Evolutionary conservation across 1,140 invertebrate genomes (phyloP).

Genomic region (Ips nitidus): DNA sequence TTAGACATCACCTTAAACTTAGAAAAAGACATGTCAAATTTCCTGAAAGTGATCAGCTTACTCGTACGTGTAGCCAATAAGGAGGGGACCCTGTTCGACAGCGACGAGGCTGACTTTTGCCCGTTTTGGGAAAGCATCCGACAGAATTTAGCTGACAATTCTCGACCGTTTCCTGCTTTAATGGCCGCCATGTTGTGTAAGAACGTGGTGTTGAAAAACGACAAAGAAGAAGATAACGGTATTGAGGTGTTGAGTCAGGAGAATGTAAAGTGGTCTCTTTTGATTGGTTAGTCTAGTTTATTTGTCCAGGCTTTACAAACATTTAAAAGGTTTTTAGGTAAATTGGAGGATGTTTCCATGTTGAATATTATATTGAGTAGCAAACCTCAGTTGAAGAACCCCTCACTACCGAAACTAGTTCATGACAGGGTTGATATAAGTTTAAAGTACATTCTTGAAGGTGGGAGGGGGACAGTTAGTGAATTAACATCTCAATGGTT

Average conservation of each 20-base stretch:
- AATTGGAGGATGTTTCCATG: constrained; percentile 85
- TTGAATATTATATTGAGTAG: constrained; percentile 70
- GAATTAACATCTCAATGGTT: constrained; percentile 83
- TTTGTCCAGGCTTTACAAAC: background rate
- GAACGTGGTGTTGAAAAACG: constrained; percentile 62
- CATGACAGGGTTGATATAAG: constrained; percentile 68
- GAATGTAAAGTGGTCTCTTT: constrained; percentile 79
- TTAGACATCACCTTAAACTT: constrained; percentile 55
- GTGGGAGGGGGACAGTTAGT: constrained; percentile 81
- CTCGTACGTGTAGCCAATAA: constrained; percentile 53
- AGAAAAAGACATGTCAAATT: constrained; percentile 56
- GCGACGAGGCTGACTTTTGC: constrained; percentile 67
- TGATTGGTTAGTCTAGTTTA: constrained; percentile 60
- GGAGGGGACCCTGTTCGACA: constrained; percentile 46
- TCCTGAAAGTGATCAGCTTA: constrained; percentile 54
- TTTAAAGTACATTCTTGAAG: constrained; percentile 70
- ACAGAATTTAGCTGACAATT: constrained; percentile 67
- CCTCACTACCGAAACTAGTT: constrained; percentile 57
- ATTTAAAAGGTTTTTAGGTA: constrained; percentile 58
- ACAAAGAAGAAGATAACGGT: constrained; percentile 56
- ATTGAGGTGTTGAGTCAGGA: constrained; percentile 85
- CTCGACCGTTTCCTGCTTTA: constrained; percentile 70
- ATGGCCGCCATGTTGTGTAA: constrained; percentile 76
- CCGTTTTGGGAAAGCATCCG: constrained; percentile 75
- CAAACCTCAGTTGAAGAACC: constrained; percentile 51